phyloP scores from a whole-genome alignment of 2,797 vertebrate species.

The Xerus rutilus region DNA sequence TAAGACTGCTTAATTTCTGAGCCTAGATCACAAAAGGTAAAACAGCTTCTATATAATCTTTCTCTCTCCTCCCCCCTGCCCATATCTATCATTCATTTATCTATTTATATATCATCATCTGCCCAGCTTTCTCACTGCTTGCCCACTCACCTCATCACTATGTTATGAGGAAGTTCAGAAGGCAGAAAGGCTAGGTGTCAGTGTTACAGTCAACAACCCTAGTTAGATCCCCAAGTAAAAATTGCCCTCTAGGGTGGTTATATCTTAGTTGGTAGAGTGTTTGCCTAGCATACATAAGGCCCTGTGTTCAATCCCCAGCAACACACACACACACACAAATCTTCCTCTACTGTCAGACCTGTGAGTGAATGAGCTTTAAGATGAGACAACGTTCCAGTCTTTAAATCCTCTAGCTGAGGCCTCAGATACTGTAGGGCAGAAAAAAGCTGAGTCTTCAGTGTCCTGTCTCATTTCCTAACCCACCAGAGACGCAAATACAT shows the following conservation, averaged over 20 bases:
- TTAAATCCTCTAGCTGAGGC: neutral
- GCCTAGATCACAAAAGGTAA: neutral
- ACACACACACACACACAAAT: too few species aligned
- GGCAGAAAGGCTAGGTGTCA: neutral
- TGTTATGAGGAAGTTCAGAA: neutral
- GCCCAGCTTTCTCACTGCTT: neutral
- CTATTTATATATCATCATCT: neutral
- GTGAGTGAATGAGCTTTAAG: neutral
- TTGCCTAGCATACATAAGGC: too few species aligned
- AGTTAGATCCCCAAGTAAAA: neutral
- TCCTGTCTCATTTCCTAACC: neutral
- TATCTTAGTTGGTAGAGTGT: too few species aligned
- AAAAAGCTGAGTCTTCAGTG: neutral
- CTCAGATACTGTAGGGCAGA: neutral
- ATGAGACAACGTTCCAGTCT: neutral
- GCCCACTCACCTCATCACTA: neutral
- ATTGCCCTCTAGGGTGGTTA: neutral
- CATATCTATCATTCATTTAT: too few species aligned
- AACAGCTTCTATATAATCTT: neutral
- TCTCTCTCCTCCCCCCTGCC: fast-evolving
- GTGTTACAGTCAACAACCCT: neutral
- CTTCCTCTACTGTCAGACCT: neutral
- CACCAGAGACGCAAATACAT: neutral
- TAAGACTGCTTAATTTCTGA: conserved; percentile 14
- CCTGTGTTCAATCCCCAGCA: too few species aligned